Evolutionary conservation across 2,888 invertebrate genomes (phyloP).

Genomic region (Subacronicta megacephala): DNA sequence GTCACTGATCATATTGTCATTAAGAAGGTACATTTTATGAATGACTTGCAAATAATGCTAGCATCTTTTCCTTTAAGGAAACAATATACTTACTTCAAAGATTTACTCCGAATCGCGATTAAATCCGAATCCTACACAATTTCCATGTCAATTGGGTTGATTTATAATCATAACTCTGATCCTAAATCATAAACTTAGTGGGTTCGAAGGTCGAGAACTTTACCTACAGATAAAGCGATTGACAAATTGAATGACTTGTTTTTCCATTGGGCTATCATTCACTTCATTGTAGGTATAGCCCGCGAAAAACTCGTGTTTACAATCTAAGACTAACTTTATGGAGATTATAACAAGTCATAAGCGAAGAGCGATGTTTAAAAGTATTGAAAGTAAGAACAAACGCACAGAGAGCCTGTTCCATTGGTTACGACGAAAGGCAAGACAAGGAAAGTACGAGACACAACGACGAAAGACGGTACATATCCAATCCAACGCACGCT

Average conservation of each 20-base stretch:
- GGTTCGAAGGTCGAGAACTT: conserved; percentile 62
- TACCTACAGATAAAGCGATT: conserved; percentile 70
- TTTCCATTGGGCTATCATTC: conserved; percentile 73
- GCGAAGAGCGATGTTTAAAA: conserved; percentile 23
- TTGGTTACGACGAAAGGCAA: too few species aligned
- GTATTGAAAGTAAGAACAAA: neutral
- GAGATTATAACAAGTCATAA: conserved; percentile 50
- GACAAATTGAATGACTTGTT: conserved; percentile 77
- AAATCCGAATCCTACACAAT: conserved; percentile 10
- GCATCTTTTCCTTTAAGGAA: too few species aligned
- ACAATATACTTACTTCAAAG: neutral
- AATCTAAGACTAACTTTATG: conserved; percentile 72
- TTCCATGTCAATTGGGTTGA: conserved; percentile 18
- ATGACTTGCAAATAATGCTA: too few species aligned
- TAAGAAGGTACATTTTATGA: too few species aligned
- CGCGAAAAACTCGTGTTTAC: conserved; percentile 79
- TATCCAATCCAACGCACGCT: too few species aligned
- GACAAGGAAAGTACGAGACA: too few species aligned
- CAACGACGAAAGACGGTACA: too few species aligned
- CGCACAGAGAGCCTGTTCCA: too few species aligned
- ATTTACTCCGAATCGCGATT: neutral
- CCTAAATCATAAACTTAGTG: conserved; percentile 52
- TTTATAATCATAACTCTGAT: conserved; percentile 33
- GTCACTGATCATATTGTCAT: too few species aligned
- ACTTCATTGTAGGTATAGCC: conserved; percentile 65